Conservation (phyloP, 2,113 vertebrate species). For the Callorhinus ursinus region DNA sequence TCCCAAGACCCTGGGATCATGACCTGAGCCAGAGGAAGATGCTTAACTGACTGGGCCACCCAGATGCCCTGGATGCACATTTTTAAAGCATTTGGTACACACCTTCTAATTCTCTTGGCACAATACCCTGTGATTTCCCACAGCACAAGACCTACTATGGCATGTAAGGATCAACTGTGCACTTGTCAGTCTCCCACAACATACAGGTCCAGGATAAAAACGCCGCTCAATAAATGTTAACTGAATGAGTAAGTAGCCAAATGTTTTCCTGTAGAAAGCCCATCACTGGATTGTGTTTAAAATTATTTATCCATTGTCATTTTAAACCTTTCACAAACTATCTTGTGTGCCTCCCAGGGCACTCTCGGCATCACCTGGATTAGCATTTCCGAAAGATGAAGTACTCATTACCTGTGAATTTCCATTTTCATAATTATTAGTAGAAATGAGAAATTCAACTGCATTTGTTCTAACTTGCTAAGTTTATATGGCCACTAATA, state of each 20-base stretch:
- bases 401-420: background rate
- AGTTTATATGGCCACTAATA: background rate
- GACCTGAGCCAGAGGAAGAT: background rate
- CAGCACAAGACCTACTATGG: background rate
- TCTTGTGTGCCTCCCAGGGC: background rate
- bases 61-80: background rate
- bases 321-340: conserved; percentile 15
- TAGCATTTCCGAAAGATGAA: conserved; percentile 23
- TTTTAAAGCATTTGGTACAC: conserved; percentile 3
- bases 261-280: background rate
- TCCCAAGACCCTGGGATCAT: background rate
- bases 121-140: background rate
- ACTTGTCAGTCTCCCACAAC: background rate
- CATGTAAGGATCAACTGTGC: background rate
- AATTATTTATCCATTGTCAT: background rate
- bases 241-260: background rate
- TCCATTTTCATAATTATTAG: conserved; percentile 55
- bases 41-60: background rate
- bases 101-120: background rate
- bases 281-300: background rate
- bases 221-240: background rate
- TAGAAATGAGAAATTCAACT: conserved; percentile 39
- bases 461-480: background rate
- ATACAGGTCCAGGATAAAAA: background rate
- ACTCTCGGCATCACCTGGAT: background rate